Evolutionary conservation across 2,888 invertebrate species (phyloP).

Genomic region (Endotricha flammealis): DNA sequence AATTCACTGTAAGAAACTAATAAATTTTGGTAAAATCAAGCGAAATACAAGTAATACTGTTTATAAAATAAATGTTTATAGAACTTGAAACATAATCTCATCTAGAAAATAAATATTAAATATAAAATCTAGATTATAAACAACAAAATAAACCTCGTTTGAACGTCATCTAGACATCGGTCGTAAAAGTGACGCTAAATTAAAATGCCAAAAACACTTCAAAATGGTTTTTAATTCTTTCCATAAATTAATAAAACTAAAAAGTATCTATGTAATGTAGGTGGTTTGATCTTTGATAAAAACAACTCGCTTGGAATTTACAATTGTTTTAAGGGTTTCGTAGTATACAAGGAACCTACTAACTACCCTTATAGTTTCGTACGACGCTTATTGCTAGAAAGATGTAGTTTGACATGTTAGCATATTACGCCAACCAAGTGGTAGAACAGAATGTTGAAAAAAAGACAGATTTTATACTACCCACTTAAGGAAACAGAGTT

Average conservation of each 20-base stretch:
- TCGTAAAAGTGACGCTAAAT: not conserved
- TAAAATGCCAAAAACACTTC: not conserved
- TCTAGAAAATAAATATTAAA: too few species aligned
- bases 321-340: not conserved
- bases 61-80: not conserved
- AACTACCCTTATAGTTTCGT: not conserved
- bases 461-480: too few species aligned
- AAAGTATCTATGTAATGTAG: slow-evolving; percentile 11
- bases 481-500: too few species aligned
- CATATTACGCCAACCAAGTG: too few species aligned
- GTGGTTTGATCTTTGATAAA: not conserved
- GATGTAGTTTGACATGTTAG: too few species aligned
- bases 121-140: too few species aligned
- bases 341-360: not conserved
- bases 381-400: too few species aligned
- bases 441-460: too few species aligned
- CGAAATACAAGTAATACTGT: too few species aligned
- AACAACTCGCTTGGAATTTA: too few species aligned
- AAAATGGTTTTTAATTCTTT: not conserved
- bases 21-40: not conserved
- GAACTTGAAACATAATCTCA: not conserved
- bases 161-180: too few species aligned
- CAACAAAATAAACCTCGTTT: too few species aligned
- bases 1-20: slow-evolving; percentile 8
- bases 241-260: slow-evolving; percentile 4